phyloP scores from a whole-genome alignment of 92 coral and sea anemone species.

The Pocillopora grandis region DNA sequence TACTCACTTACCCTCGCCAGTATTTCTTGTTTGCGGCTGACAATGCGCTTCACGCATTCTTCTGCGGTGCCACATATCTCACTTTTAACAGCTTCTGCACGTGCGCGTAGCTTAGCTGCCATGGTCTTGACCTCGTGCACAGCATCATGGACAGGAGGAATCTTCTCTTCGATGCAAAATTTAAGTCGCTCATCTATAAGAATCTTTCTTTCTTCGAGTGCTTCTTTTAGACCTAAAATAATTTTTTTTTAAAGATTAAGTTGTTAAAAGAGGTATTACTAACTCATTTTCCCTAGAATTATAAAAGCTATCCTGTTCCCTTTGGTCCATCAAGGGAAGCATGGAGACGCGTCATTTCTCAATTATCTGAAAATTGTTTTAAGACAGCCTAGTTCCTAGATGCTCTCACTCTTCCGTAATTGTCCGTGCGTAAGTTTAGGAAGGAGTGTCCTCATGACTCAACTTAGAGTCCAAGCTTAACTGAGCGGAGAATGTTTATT shows the following conservation, averaged over 20 bases:
- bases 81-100: constrained; percentile 76
- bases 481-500: too few species aligned
- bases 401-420: too few species aligned
- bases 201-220: constrained; percentile 74
- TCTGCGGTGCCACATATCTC: constrained; percentile 81
- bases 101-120: constrained; percentile 89
- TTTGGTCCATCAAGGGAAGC: too few species aligned
- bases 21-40: constrained; percentile 77
- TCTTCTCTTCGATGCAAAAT: constrained; percentile 73
- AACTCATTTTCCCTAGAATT: too few species aligned
- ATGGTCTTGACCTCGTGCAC: constrained; percentile 88
- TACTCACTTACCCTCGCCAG: constrained; percentile 48
- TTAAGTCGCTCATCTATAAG: constrained; percentile 77
- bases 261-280: neutral
- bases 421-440: too few species aligned
- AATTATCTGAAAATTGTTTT: too few species aligned
- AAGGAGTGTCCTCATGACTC: too few species aligned
- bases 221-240: constrained; percentile 77
- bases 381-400: too few species aligned
- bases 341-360: too few species aligned
- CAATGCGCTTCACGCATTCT: constrained; percentile 81
- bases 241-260: neutral
- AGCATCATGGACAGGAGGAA: constrained; percentile 91
- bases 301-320: too few species aligned
- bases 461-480: too few species aligned